Percentiles rank a stretch among this genome's conserved stretches.
Conservation (phyloP, 1,140 invertebrate species). For the Anoplolepis gracilipes region DNA sequence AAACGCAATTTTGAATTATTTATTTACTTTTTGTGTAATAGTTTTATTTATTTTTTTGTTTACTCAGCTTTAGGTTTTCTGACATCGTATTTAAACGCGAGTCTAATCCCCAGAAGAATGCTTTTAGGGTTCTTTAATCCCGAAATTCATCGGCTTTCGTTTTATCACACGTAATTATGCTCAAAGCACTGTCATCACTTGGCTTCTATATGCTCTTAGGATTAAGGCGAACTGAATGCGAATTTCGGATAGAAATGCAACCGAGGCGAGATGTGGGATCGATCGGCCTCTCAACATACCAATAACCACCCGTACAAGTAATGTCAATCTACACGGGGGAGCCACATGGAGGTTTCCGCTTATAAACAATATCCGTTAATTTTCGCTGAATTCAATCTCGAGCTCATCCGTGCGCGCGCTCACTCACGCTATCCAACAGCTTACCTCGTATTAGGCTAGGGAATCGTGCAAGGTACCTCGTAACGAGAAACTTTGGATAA, state of each 20-base stretch:
- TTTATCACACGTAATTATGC: constrained; percentile 55
- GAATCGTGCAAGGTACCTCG: constrained; percentile 32
- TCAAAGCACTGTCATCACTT: constrained; percentile 45
- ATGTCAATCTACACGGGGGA: constrained; percentile 49
- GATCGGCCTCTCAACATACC: constrained; percentile 45
- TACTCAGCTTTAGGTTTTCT: background rate
- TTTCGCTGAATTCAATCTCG: constrained; percentile 65
- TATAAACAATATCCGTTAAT: constrained; percentile 72
- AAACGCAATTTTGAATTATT: background rate
- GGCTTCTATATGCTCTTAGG: constrained; percentile 36
- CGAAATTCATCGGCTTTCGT: constrained; percentile 34
- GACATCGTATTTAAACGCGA: constrained; percentile 13
- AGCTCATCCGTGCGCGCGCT: constrained; percentile 34
- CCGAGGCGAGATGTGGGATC: constrained; percentile 36
- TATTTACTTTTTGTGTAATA: no score
- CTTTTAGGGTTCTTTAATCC: background rate
- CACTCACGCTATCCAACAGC: constrained; percentile 27
- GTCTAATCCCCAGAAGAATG: background rate
- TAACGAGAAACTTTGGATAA: constrained; percentile 67
- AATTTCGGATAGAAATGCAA: constrained; percentile 40
- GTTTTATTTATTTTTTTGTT: background rate
- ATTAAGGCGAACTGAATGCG: constrained; percentile 32
- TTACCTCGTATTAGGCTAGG: constrained; percentile 30
- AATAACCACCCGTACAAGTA: constrained; percentile 63
- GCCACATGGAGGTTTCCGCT: constrained; percentile 15